These are phyloP conservation scores for Stylophora pistillata DNA, from an alignment of 64 coral and sea anemone species.

Conservation along the genomic window DNA sequence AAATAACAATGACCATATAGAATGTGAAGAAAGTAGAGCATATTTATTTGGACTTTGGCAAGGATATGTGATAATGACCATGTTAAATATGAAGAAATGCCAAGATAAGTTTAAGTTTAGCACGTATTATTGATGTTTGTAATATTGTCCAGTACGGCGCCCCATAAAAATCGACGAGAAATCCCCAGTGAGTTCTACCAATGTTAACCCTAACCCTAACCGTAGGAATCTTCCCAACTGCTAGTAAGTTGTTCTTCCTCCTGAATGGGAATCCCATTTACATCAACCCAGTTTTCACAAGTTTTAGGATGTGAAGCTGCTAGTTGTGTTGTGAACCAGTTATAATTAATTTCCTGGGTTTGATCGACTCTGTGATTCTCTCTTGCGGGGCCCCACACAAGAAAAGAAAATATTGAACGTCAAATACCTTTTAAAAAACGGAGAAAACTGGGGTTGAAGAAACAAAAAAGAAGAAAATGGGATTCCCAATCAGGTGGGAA, in stretches of 20 bases:
- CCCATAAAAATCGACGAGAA: too few species aligned
- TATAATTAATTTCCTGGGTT: slow-evolving; percentile 4
- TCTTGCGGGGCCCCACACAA: slow-evolving; percentile 13
- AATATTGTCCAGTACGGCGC: too few species aligned
- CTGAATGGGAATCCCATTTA: slow-evolving; percentile 36
- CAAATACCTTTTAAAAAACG: slow-evolving; percentile 8
- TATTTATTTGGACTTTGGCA: too few species aligned
- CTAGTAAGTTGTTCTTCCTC: slow-evolving; percentile 9
- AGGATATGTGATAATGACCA: too few species aligned
- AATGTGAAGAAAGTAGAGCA: too few species aligned
- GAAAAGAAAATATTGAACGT: slow-evolving; percentile 16
- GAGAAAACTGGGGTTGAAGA: neutral
- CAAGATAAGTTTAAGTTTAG: too few species aligned
- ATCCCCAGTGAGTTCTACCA: too few species aligned
- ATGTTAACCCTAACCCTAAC: too few species aligned
- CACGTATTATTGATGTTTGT: too few species aligned
- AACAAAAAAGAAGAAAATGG: too few species aligned
- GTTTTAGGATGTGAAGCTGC: slow-evolving; percentile 12
- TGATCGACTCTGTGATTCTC: slow-evolving; percentile 8
- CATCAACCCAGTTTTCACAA: slow-evolving; percentile 17
- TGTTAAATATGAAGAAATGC: too few species aligned
- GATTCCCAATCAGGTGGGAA: slow-evolving; percentile 43
- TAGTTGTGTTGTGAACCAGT: neutral
- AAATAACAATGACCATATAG: too few species aligned
- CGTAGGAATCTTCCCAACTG: slow-evolving; percentile 20